Base-by-base conservation (phyloP, 2,888 invertebrate genomes). In the Scrobipalpa costella region DNA sequence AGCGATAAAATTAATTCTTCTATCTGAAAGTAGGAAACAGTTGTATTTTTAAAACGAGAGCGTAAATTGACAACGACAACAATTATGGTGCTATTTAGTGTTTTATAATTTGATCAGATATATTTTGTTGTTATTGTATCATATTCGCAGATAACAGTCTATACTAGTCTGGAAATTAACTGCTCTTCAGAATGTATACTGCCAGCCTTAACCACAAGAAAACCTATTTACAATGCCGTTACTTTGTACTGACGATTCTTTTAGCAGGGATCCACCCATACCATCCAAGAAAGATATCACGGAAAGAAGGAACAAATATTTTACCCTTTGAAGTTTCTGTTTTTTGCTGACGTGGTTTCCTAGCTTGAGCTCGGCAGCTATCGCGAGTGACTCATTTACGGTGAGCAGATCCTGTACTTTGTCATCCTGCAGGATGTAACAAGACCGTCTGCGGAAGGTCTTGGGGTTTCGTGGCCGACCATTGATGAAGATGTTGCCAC, bases 401-500 rank as follows among this genome's bases (percentile, higher is more conserved):
- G 97, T 96, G 40, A 98, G 92, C 79, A 96, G 93, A 0, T 96
- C 94, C 75, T 98, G 95, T 17, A 98, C 92, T 76, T 93, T 93
- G 73, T 96, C 95, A 73, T 97, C 95, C 83, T 98, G 98, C 92
- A 97, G 96, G 68, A 98, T 98, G 86, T 98, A 98, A 71, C 97
- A 97, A 2, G 96, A 95, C 67, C 95, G 93, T 73, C 94, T 94
- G 55, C 95, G 93, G 72, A 97, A 95, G 64, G 92, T 86, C 69
- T 94, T 93, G 67, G 95, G 91, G 70, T 95, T 93, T 47, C 96
- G 90, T 55, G 90, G 77, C 38, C 92, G 91, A 3, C 95, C 95
- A 78, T 98, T 97, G n/a, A 97, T 92, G 57, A 88, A 87, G 40
- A 98, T 92, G 27, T 87, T 92, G 0, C 98, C 98, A 17, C 85